phyloP scores from a whole-genome alignment of 1,140 invertebrate species.

The Zaprionus davidi region DNA sequence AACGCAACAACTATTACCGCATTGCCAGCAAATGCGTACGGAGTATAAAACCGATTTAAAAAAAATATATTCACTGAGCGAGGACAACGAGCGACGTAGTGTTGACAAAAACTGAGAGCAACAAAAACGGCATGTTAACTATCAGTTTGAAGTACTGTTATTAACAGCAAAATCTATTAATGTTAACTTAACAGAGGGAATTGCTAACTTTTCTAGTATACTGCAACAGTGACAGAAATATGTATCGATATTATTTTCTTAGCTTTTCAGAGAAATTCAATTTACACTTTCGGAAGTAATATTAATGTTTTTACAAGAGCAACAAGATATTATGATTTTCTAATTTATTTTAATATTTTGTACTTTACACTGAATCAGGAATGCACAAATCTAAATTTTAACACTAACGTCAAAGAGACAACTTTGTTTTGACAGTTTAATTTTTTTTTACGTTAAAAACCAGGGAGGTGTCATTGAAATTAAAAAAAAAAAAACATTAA shows the following conservation, averaged over 20 bases:
- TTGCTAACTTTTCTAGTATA: background rate
- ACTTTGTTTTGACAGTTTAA: background rate
- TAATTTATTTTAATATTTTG: background rate
- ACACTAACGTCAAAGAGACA: background rate
- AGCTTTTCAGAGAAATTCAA: background rate
- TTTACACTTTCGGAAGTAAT: background rate
- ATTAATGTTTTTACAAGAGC: background rate
- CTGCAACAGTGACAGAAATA: background rate
- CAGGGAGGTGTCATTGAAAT: background rate
- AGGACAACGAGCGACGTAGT: constrained; percentile 39
- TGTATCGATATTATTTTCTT: background rate
- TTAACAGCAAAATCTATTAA: background rate
- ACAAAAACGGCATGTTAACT: constrained; percentile 34
- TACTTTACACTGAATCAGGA: background rate
- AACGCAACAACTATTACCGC: constrained; percentile 29
- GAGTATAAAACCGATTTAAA: constrained; percentile 25
- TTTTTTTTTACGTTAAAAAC: background rate
- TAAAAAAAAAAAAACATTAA: background rate
- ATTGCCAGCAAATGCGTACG: constrained; percentile 43
- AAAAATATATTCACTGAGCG: constrained; percentile 19
- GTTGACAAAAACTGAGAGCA: constrained; percentile 50
- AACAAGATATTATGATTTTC: background rate
- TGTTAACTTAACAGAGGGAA: constrained; percentile 4
- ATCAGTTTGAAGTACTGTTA: constrained; percentile 20
- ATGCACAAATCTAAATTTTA: background rate